Evolutionary conservation across 2,888 invertebrate species (phyloP), one percentile per base, ranked within the genome.

Genomic region (Erebia palarica): DNA sequence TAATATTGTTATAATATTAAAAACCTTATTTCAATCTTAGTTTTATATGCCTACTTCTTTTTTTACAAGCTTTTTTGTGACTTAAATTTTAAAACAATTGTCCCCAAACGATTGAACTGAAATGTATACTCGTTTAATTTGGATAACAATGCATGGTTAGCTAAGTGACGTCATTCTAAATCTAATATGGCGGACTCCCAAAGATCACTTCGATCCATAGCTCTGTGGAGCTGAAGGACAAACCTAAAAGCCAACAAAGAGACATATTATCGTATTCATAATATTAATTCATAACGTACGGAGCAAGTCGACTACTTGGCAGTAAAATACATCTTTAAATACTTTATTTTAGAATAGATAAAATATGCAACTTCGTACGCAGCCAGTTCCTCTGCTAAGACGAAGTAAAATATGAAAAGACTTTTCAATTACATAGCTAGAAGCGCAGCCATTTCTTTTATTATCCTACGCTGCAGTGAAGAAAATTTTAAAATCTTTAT

Each of bases 401-500:
- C 42, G 47, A 57, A 58, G 44, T 47, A 58, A 42, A 58, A 66
- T 66, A 58, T 66, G 55, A 57, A 66, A 66, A 63, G 63, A 55
- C 55, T 66, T 66, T 58, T 66, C 66, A 66, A 66, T 66, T 66
- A 66, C 66, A 44, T 66, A 55, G 58, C 18, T 55, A 42, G 21
- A 66, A 66, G 57, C 44, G 57, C 42, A 42, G 14, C 57, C 57
- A 66, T 58, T 66, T 58, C 66, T 57, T 66, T 66, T 66, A 66
- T 58, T 66, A 66, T 21, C 18, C 21, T 66, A 10, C 57, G 36
- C 10, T 57, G 66, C 55, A 53, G 16, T 36, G 65, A 9, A 65
- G 57, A 13, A 42, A 66, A 58, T 66, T 66, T 66, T 18, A 58
- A 66, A 66, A 58, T 66, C 57, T 57, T 66, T 57, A 57, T 16